phyloP scores from a whole-genome alignment of 2,888 invertebrate genomes.

The Scaptomyza polygonia region DNA sequence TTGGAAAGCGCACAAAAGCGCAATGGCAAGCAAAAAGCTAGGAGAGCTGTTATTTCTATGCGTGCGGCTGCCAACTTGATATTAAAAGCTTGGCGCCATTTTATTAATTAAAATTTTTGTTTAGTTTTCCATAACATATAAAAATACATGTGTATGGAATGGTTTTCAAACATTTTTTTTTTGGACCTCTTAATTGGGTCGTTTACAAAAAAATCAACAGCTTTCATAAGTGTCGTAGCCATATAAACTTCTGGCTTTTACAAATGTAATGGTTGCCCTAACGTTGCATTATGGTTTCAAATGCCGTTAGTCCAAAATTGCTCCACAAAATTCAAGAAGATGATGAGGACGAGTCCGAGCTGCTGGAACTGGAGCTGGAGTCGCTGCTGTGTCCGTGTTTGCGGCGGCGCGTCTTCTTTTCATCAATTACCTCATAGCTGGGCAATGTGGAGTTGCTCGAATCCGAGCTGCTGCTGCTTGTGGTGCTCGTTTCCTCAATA shows the following conservation, averaged over 20 bases:
- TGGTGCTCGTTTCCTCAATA: conserved; percentile 80
- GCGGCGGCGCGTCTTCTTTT: conserved; percentile 77
- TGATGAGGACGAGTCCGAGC: conserved; percentile 75
- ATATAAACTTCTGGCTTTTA: conserved; percentile 37
- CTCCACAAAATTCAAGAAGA: conserved; percentile 51
- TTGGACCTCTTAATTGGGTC: conserved; percentile 27
- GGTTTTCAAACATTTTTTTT: conserved; percentile 33
- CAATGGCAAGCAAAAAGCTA: conserved; percentile 1
- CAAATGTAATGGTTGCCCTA: conserved; percentile 42
- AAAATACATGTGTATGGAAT: conserved; percentile 43
- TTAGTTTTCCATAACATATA: conserved; percentile 56
- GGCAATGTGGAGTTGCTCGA: conserved; percentile 82
- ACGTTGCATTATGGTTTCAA: conserved; percentile 31
- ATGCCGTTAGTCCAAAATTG: conserved; percentile 50
- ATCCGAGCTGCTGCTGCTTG: conserved; percentile 74
- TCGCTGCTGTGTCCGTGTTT: conserved; percentile 66
- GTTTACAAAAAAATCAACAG: conserved; percentile 41
- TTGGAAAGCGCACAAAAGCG: not conserved
- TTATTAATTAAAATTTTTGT: conserved; percentile 53
- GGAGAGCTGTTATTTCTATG: conserved; percentile 7
- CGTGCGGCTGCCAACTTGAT: conserved; percentile 43
- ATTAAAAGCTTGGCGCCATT: conserved; percentile 40
- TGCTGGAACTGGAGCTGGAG: conserved; percentile 73
- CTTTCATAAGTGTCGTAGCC: conserved; percentile 31
- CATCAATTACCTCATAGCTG: conserved; percentile 82